Base-by-base conservation (phyloP, 2,888 invertebrate species). In the Xestobium rufovillosum region DNA sequence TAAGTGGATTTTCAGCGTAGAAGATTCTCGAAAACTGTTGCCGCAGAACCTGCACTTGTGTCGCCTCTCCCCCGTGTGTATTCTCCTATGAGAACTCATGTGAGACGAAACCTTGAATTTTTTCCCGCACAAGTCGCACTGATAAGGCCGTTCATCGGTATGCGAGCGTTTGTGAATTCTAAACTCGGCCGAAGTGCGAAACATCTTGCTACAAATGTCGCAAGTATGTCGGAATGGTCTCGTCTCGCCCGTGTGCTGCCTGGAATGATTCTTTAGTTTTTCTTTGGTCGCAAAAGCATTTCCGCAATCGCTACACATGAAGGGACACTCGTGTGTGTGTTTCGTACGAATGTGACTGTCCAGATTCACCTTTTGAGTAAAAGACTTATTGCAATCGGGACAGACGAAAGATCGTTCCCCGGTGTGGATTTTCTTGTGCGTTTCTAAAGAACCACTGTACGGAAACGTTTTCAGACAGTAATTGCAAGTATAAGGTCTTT, bases 51-150 rank as follows among this genome's bases (percentile, higher is more conserved):
- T 36, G 28, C 53, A 55, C 33, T 31, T 36, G 33, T 53, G 49
- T 4, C 47, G 50, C 14, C 47, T 53, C 29, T 54, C 53, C 1
- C 55, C 55, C 1, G 55, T 55, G 29, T 55, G 55, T 35, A 54
- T 54, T 38, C 50, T 38, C 12, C 52, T 43, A 40, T 55, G 55
- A 2, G 53, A 50, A 3, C 51, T 54, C 51, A 55, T 50, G 31
- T 55, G 52, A 1, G 72, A 72, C 16, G 45, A 57, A 4, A 43
- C 49, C 37, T 46, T 49, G 34, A 55, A 56, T 23, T 52, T 52
- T 36, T 55, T 55, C 3, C 49, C 53, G 34, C 56, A 56, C 13
- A 49, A 45, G 39, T 53, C 51, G 15, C 56, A 56, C 41, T 54
- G 49, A 39, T 54, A 55, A 0, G 54, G 55, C 26, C 54, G 43